Evolutionary conservation across 2,888 invertebrate genomes (phyloP), one percentile per base, ranked within the genome.

Genomic region (Standfussiana lucernea): DNA sequence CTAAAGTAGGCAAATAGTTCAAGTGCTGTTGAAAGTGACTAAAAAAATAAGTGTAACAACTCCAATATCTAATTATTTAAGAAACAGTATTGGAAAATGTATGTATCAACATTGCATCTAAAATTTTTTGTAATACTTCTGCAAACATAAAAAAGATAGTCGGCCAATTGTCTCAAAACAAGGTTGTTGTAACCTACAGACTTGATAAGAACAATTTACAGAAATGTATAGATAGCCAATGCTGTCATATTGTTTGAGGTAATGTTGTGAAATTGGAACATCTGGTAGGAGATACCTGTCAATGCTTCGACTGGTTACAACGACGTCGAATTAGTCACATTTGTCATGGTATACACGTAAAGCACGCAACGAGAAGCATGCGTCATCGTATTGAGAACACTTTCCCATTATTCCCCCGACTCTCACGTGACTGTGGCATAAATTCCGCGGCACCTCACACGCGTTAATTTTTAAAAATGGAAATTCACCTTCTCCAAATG

Each of bases 401-500:
- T 93, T 93, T 91, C 93, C 91, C 91, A 89, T 91, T 89, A 91
- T 90, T 90, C 86, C 90, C 88, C 78, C 75, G 74, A 80, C 66
- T 81, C 82, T 87, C 87, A 88, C 89, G 86, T 78, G 83, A 87
- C 77, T 66, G 77, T 85, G 85, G 85, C 90, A 89, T 84, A 83
- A 72, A 80, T 76, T 78, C 82, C 80, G 75, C 75, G 82, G 87
- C 86, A 85, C 86, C 91, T 88, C 85, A 82, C 80, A 85, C 90
- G 91, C 89, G 88, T 89, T 90, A 90, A 90, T 92, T 94, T 95
- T 96, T 97, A 96, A 96, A 95, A 95, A 95, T 95, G 92, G 93
- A 96, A 96, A 96, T 96, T 97, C 97, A 99, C 99, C 98, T 99
- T 98, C 97, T 98, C 97, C 94, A 99, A 98, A 97, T 99, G 99